These are phyloP conservation scores for Brassicogethes aeneus DNA, from an alignment of 2,888 invertebrate genomes.

Conservation along the genomic window DNA sequence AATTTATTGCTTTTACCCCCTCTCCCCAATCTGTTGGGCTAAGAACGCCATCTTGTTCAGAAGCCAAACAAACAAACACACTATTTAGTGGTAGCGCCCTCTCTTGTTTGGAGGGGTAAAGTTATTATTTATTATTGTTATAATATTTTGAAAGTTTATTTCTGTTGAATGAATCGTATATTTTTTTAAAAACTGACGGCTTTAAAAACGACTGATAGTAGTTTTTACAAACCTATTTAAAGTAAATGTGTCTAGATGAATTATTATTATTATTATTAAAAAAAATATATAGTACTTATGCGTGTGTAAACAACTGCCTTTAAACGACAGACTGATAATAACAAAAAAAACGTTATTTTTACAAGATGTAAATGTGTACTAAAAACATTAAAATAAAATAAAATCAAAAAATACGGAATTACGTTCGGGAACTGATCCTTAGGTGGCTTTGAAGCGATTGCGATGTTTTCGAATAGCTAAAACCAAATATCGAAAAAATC, in stretches of 20 bases:
- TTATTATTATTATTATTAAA: too few species aligned
- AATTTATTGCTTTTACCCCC: too few species aligned
- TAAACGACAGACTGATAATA: not conserved
- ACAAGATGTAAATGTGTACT: not conserved
- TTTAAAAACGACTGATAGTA: not conserved
- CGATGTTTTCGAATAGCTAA: not conserved
- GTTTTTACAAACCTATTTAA: too few species aligned
- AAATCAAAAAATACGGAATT: not conserved
- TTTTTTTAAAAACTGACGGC: conserved; percentile 11
- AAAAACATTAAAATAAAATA: not conserved
- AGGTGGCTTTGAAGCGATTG: too few species aligned
- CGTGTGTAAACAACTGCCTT: not conserved
- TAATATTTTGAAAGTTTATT: not conserved
- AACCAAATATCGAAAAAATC: not conserved
- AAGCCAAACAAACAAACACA: too few species aligned
- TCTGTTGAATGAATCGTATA: not conserved
- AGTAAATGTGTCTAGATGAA: too few species aligned
- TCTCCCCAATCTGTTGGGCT: too few species aligned
- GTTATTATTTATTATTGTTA: not conserved
- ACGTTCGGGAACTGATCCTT: too few species aligned
- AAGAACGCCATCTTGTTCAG: too few species aligned
- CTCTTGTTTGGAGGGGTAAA: too few species aligned
- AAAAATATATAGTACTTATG: not conserved
- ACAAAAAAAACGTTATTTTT: not conserved
- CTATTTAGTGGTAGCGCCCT: too few species aligned